phyloP scores from a whole-genome alignment of 1,140 invertebrate genomes.

The Mesaphorura yosii region DNA sequence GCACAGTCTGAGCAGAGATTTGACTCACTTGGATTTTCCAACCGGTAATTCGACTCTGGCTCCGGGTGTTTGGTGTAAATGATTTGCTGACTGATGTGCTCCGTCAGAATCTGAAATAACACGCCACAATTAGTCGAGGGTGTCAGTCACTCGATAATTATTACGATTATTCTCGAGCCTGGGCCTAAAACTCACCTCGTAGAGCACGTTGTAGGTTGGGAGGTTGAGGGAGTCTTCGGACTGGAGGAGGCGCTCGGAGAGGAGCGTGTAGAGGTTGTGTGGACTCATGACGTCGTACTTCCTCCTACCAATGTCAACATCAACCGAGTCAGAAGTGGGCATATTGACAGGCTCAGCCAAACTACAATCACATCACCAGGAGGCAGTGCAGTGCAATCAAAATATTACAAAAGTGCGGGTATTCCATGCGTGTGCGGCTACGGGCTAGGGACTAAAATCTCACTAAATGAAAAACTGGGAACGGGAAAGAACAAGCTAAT shows the following conservation, averaged over 20 bases:
- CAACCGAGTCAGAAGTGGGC: background rate
- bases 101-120: slow-evolving; percentile 68
- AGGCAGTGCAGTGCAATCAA: slow-evolving; percentile 2
- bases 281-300: slow-evolving; percentile 98
- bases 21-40: slow-evolving; percentile 91
- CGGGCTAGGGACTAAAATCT: too few relatives aligned
- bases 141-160: too few relatives aligned
- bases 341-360: background rate
- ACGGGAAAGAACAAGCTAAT: too few relatives aligned
- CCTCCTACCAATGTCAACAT: slow-evolving; percentile 49
- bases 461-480: too few relatives aligned
- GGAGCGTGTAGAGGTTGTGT: slow-evolving; percentile 90
- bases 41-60: slow-evolving; percentile 81
- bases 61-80: slow-evolving; percentile 81
- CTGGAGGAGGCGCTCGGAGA: slow-evolving; percentile 80
- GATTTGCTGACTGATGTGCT: slow-evolving; percentile 90
- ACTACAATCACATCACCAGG: background rate
- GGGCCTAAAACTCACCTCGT: too few relatives aligned
- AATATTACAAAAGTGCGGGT: too few relatives aligned
- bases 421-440: too few relatives aligned
- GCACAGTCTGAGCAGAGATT: too few relatives aligned
- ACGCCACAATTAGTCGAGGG: background rate
- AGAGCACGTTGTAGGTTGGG: slow-evolving; percentile 96
- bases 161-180: too few relatives aligned
- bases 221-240: slow-evolving; percentile 80